These are phyloP conservation scores for Ptychochromis oligacanthus DNA, from an alignment of 2,113 vertebrate genomes.

Conservation along the genomic window DNA sequence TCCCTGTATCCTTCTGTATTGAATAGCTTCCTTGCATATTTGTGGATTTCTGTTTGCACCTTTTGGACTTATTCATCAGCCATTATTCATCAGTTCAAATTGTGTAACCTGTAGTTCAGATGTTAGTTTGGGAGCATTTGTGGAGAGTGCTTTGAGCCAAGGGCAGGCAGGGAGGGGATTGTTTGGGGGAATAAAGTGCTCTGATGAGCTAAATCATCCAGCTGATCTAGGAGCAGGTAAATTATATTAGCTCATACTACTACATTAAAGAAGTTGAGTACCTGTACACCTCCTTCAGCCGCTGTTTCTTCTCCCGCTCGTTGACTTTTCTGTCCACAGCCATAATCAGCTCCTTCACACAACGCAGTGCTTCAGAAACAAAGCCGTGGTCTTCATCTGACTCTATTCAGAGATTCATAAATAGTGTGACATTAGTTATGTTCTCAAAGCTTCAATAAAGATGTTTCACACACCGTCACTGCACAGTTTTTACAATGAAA, in stretches of 20 bases:
- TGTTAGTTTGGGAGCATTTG: neutral
- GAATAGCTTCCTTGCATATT: no score
- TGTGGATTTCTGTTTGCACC: neutral
- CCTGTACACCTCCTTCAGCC: constrained; percentile 87
- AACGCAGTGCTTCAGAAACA: constrained; percentile 82
- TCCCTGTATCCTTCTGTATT: no score
- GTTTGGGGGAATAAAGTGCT: neutral
- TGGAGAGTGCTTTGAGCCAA: neutral
- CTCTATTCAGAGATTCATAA: constrained; percentile 72
- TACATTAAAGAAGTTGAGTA: neutral
- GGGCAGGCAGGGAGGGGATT: neutral
- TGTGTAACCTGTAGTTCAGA: neutral
- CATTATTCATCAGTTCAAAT: neutral
- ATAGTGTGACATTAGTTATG: neutral
- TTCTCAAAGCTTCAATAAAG: neutral
- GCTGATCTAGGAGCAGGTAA: neutral
- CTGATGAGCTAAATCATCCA: neutral
- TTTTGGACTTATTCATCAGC: neutral
- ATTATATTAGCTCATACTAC: neutral
- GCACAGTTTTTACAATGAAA: neutral
- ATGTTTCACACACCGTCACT: neutral
- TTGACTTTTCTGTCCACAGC: constrained; percentile 90
- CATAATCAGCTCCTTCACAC: constrained; percentile 88
- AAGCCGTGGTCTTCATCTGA: constrained; percentile 84
- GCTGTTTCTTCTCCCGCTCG: constrained; percentile 89